Evolutionary conservation across 2,888 invertebrate genomes (phyloP), one percentile per base, ranked within the genome.

Genomic region (Volucella bombylans): DNA sequence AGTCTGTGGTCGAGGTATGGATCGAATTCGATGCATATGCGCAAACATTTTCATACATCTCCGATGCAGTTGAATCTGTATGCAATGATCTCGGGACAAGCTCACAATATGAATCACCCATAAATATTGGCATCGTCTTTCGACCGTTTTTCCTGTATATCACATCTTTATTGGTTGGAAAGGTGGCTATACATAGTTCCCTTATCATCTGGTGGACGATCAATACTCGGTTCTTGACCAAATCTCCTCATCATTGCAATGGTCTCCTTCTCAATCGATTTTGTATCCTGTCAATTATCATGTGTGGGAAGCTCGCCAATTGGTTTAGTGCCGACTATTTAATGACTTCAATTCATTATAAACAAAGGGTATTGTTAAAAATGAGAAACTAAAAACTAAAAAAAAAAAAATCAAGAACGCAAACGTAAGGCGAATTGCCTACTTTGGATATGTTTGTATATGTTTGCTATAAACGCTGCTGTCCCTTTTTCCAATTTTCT

Each of bases 161-260:
- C 10, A 90, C 76, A 8, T 83, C 83, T 3, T 87, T 81, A 11
- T 57, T 79, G 0, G 86, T 59, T 0, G 88, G 88, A 43, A 87
- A 67, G 1, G 89, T 88, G 0, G 88, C 45, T 39, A n/a, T n/a
- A n/a, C n/a, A 89, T 86, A 0, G 89, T 89, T 8, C 82, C 67
- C 0, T 69, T 15, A 11, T 88, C 86, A 39, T 74, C 71, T 8
- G 87, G 74, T 0, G 86, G 57, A n/a, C 85, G 77, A 8, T 89
- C 88, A 2, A 87, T 61, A 86, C 89, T 89, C 4, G 89, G 88
- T n/a, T 86, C 88, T 54, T 89, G 74, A 2, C 90, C 90, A 45
- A 88, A 87, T 57, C 89, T 88, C 1, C 91, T 87, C 89, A 91
- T 90, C 87, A 91, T 87, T 0, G 89, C 89, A 3, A 91, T 62